Evolutionary conservation across 2,888 invertebrate genomes (phyloP).

Genomic region (Mimachlamys varia): DNA sequence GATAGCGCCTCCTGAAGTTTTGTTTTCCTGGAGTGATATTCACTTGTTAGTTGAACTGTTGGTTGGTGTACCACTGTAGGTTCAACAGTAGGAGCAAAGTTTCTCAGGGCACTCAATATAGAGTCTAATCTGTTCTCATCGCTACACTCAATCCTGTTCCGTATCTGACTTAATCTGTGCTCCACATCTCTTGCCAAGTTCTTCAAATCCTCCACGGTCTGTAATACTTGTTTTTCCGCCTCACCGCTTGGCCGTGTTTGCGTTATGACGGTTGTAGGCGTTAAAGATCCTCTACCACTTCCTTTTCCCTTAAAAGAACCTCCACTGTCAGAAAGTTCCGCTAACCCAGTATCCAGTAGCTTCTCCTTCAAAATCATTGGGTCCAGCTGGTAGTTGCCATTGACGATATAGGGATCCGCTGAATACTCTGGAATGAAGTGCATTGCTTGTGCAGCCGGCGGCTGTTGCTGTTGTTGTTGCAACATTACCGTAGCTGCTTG

Average conservation of each 20-base stretch:
- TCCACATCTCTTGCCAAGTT: conserved; percentile 74
- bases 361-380: conserved; percentile 72
- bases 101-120: conserved; percentile 70
- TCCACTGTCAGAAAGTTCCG: conserved; percentile 53
- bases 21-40: conserved; percentile 57
- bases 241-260: conserved; percentile 23
- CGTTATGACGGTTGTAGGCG: conserved; percentile 37
- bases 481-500: background rate
- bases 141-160: conserved; percentile 69
- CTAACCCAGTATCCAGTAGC: conserved; percentile 73
- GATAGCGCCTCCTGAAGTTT: conserved; percentile 75
- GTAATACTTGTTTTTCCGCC: conserved; percentile 58
- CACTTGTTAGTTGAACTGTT: conserved; percentile 65
- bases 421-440: conserved; percentile 65
- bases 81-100: conserved; percentile 69
- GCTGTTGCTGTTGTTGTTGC: conserved; percentile 38
- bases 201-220: conserved; percentile 72
- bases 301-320: background rate
- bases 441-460: conserved; percentile 49
- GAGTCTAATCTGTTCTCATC: conserved; percentile 73
- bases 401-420: conserved; percentile 66
- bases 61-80: conserved; percentile 60
- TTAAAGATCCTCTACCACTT: conserved; percentile 35
- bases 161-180: conserved; percentile 69
- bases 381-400: conserved; percentile 75